Evolutionary conservation across 2,113 vertebrate species (phyloP).

Genomic region (Entomyzon cyanotis): DNA sequence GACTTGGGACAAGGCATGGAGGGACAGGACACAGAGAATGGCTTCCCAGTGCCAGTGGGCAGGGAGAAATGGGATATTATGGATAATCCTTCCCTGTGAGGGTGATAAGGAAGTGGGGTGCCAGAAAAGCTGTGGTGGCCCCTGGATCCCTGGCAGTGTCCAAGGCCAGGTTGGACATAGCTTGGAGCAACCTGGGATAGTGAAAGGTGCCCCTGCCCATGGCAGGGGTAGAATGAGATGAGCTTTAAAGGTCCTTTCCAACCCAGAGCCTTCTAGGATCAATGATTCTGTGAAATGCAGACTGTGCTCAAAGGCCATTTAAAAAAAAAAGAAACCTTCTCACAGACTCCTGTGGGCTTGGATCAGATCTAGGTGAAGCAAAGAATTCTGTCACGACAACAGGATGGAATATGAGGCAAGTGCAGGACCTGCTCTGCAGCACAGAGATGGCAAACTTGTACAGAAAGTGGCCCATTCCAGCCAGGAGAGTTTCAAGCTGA

Average conservation of each 20-base stretch:
- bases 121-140: neutral
- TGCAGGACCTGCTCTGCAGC: neutral
- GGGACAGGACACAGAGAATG: neutral
- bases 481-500: accelerated
- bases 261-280: neutral
- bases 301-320: neutral
- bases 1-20: neutral
- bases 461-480: accelerated
- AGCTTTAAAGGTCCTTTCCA: neutral
- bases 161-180: accelerated
- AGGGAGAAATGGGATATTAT: accelerated
- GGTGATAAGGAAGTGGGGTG: accelerated
- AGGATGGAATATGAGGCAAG: accelerated
- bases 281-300: neutral
- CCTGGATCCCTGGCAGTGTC: neutral
- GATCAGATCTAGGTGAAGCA: neutral
- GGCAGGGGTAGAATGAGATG: neutral
- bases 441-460: accelerated
- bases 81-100: accelerated
- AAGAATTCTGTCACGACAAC: neutral
- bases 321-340: neutral
- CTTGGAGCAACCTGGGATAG: neutral
- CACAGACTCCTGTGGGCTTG: neutral
- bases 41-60: neutral
- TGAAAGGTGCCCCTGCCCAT: neutral